phyloP scores from a whole-genome alignment of 2,797 vertebrate genomes.

The Kryptolebias ocellatus region DNA sequence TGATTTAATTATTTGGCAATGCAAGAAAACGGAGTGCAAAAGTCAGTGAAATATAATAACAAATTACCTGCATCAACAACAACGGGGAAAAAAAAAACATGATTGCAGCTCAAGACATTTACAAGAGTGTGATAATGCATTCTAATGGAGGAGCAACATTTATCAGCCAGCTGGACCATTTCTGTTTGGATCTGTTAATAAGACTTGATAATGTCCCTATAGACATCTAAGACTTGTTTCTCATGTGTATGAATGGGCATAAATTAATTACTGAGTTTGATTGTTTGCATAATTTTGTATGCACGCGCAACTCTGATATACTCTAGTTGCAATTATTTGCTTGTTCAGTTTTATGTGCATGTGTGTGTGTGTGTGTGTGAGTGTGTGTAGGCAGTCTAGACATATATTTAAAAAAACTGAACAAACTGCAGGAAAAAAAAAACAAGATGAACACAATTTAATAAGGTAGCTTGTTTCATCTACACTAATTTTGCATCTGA shows the following conservation, averaged over 20 bases:
- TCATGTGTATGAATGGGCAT: constrained; percentile 61
- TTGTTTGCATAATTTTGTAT: constrained; percentile 59
- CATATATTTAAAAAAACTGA: neutral
- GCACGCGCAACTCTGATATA: constrained; percentile 22
- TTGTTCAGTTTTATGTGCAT: constrained; percentile 14
- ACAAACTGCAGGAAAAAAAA: neutral
- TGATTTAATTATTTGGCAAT: constrained; percentile 38
- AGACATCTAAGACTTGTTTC: constrained; percentile 55
- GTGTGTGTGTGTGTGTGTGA: neutral
- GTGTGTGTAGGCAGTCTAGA: neutral
- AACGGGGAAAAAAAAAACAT: constrained; percentile 53
- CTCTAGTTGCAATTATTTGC: constrained; percentile 11
- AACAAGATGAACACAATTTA: neutral
- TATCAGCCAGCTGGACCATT: constrained; percentile 58
- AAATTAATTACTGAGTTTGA: constrained; percentile 56
- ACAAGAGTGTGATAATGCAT: constrained; percentile 73
- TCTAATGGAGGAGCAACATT: constrained; percentile 59
- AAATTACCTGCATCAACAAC: constrained; percentile 25
- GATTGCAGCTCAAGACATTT: constrained; percentile 63
- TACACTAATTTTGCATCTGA: neutral
- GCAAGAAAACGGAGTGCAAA: constrained; percentile 21
- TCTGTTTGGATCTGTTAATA: constrained; percentile 67
- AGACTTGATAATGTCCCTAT: constrained; percentile 62
- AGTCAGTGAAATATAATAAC: constrained; percentile 55
- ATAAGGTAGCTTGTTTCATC: neutral